Conservation (phyloP, 1,140 invertebrate species). For the Calephelis nemesis region DNA sequence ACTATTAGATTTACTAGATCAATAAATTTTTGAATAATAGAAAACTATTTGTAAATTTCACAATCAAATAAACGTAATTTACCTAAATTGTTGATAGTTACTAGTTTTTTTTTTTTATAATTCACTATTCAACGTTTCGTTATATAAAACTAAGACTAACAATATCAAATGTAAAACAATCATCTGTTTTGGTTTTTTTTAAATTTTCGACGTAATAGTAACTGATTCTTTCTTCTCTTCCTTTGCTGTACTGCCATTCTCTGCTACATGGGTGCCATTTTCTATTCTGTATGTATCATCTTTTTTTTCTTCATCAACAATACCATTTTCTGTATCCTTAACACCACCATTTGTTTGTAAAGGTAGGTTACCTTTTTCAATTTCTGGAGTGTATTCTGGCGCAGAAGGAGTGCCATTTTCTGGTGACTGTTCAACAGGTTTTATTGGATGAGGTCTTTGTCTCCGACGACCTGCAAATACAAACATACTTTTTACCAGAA, state of each 20-base stretch:
- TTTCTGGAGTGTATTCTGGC: not conserved
- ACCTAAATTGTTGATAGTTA: too few species aligned
- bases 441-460: not conserved
- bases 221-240: constrained; percentile 1
- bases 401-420: not conserved
- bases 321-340: not conserved
- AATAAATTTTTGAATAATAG: too few species aligned
- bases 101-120: too few species aligned
- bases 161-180: too few species aligned
- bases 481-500: not conserved
- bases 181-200: not conserved
- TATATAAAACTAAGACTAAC: too few species aligned
- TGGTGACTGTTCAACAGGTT: not conserved
- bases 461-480: not conserved
- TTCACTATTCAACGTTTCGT: too few species aligned
- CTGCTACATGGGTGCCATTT: not conserved
- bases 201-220: not conserved
- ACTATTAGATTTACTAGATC: too few species aligned
- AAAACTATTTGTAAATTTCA: too few species aligned
- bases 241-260: not conserved
- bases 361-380: not conserved
- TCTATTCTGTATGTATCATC: not conserved
- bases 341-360: not conserved
- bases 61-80: too few species aligned
- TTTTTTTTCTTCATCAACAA: not conserved